Conservation (phyloP, 2,797 vertebrate species). For the Tiaroga cobitis region DNA sequence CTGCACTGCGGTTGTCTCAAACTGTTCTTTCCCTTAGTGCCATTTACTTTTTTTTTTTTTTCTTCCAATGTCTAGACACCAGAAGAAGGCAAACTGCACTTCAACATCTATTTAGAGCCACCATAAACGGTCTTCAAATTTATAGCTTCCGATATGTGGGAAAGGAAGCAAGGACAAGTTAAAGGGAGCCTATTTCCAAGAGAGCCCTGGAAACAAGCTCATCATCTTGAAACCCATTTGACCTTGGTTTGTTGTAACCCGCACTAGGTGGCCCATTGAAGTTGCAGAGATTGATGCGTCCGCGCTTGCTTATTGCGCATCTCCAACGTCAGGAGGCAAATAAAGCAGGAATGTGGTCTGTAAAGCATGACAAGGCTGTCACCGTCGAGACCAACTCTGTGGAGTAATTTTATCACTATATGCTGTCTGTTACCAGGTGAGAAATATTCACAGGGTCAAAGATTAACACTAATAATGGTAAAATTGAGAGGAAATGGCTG, state of each 20-base stretch:
- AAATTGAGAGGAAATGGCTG: slow-evolving; percentile 10
- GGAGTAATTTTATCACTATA: slow-evolving; percentile 40
- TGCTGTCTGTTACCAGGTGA: slow-evolving; percentile 3
- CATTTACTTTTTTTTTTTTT: neutral
- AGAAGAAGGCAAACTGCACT: slow-evolving; percentile 23
- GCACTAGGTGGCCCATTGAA: neutral
- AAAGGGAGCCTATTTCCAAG: slow-evolving; percentile 35
- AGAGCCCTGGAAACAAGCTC: slow-evolving; percentile 39
- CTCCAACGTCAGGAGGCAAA: slow-evolving; percentile 34
- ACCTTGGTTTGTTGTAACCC: slow-evolving; percentile 44
- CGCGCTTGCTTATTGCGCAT: neutral
- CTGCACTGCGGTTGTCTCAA: slow-evolving; percentile 16
- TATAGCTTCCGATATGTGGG: slow-evolving; percentile 27
- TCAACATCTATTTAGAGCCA: slow-evolving; percentile 10
- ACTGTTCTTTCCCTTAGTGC: slow-evolving; percentile 26
- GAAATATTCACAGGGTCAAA: slow-evolving; percentile 43
- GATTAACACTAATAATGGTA: slow-evolving; percentile 42
- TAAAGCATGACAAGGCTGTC: slow-evolving; percentile 47
- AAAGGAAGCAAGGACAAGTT: slow-evolving; percentile 42
- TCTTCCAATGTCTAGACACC: slow-evolving; percentile 26
- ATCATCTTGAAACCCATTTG: slow-evolving; percentile 34
- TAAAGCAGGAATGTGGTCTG: slow-evolving; percentile 33
- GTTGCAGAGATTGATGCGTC: slow-evolving; percentile 3
- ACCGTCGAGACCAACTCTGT: slow-evolving; percentile 10
- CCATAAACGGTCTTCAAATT: slow-evolving; percentile 34